A percentile compares a stretch with the other conserved stretches of the same genome.
These are phyloP conservation scores for Actinemys pallida DNA, from an alignment of 2,113 vertebrate genomes.

Conservation along the genomic window DNA sequence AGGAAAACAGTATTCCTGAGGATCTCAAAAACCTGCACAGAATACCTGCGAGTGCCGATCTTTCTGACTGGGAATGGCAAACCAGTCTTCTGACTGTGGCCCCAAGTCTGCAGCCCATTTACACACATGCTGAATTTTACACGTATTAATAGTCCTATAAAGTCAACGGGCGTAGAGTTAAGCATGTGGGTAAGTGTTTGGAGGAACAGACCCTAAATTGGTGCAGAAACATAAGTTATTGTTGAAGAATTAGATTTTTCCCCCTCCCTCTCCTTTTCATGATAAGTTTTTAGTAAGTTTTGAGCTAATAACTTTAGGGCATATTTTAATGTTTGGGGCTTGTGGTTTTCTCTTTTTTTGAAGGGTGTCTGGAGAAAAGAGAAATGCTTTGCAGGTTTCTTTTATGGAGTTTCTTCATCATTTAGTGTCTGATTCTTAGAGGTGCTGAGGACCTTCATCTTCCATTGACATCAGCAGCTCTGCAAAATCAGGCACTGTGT, in stretches of 20 bases:
- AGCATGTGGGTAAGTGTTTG: not conserved
- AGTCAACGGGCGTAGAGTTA: rapidly evolving
- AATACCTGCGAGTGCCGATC: not conserved
- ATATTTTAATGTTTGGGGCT: not conserved
- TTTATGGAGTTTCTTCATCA: not conserved
- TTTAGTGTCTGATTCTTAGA: not conserved
- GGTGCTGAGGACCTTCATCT: not conserved
- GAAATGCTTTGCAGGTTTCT: not conserved
- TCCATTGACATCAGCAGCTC: not conserved
- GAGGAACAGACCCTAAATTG: not conserved
- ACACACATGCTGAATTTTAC: not conserved
- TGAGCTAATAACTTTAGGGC: slow-evolving; percentile 27
- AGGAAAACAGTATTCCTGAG: slow-evolving; percentile 20
- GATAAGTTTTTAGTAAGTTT: slow-evolving; percentile 40
- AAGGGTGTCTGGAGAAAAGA: not conserved
- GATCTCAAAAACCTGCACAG: not conserved
- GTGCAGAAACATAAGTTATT: not conserved
- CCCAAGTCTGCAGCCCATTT: not conserved
- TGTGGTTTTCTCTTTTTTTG: not conserved
- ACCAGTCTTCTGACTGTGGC: not conserved
- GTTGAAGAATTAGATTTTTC: not conserved
- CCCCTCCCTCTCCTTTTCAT: not conserved
- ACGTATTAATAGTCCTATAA: slow-evolving; percentile 44
- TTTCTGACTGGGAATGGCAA: not conserved
- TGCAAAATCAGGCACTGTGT: not conserved